A percentile compares a stretch with the other conserved stretches of the same genome.
Evolutionary conservation across 2,888 invertebrate species (phyloP).

Genomic region (Amphipyra berbera): DNA sequence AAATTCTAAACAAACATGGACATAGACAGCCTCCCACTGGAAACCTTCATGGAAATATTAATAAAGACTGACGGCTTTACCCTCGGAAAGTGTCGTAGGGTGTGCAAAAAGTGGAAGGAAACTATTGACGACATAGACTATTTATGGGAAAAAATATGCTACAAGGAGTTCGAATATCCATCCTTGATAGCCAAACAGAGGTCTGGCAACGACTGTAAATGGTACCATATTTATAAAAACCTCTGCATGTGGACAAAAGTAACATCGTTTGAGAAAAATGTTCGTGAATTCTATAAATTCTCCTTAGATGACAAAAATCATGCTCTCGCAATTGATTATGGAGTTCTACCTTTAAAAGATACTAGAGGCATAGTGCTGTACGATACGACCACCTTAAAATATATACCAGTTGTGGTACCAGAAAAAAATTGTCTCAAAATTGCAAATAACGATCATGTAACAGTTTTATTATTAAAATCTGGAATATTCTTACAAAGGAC

Average conservation of each 20-base stretch:
- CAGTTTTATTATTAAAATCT: conserved; percentile 73
- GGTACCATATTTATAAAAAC: conserved; percentile 81
- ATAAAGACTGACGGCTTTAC: conserved; percentile 72
- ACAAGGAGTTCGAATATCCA: conserved; percentile 70
- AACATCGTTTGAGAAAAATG: conserved; percentile 59
- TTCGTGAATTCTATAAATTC: conserved; percentile 77
- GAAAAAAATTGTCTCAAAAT: conserved; percentile 76
- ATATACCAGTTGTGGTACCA: conserved; percentile 76
- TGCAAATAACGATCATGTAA: conserved; percentile 72
- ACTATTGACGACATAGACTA: conserved; percentile 71
- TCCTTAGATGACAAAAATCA: conserved; percentile 73
- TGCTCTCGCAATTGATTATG: conserved; percentile 72
- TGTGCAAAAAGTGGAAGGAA: conserved; percentile 77
- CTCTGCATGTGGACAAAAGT: conserved; percentile 74
- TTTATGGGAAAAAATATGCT: conserved; percentile 76
- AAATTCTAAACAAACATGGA: conserved; percentile 52
- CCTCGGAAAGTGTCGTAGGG: conserved; percentile 75
- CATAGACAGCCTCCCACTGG: conserved; percentile 72
- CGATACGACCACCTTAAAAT: conserved; percentile 73
- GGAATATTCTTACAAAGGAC: conserved; percentile 74
- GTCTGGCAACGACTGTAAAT: conserved; percentile 70
- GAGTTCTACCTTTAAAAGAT: conserved; percentile 76
- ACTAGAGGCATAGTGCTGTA: conserved; percentile 75
- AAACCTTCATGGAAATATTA: conserved; percentile 78
- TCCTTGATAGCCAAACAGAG: conserved; percentile 79